Base-by-base conservation (phyloP, 2,797 vertebrate species). In the Phrynocephalus vlangalii region DNA sequence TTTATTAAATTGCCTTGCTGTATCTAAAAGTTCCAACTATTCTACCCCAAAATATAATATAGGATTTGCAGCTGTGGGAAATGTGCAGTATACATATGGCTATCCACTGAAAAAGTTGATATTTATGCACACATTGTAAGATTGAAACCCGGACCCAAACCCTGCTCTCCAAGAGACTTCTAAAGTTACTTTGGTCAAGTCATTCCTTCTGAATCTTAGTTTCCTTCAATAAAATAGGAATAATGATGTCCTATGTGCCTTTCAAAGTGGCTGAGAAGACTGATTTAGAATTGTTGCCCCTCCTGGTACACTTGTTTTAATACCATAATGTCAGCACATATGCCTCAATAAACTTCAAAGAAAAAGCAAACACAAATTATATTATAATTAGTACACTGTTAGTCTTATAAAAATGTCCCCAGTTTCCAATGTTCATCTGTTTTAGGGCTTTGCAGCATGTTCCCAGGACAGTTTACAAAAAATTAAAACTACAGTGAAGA, bases 1-100 rank as follows among this genome's bases (percentile, higher is more conserved):
- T 67, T 80, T 73, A 50, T 60, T 50, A 80, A 50, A 8, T 30
- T 66, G 28, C 44, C 33, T 75, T 52, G 78, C 60, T 56, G 52
- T 13, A 56, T 73, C 52, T 24, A 11, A 60, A 83, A 75, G 76
- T 50, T 91, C 79, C 75, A 68, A 1, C 22, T 79, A 28, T 22
- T 28, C 73, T 30, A 30, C 73, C 83, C 78, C 0, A 5, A 22
- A 66, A 33, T 82, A 50, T 56, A 86, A 60, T 20, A 63, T 6
- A 87, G 87, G 89, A 67, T 20, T 73, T 78, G 89, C 87, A 11
- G 15, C 10, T 75, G 33, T 83, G 18, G 44, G 89, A 87, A 84
- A 38, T 33, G 24, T 83, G 38, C 0, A 13, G 63, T 38, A 33
- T 8, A 83, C 24, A 33, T 22, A 20, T 26, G 28, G 50, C 13